Conservation (phyloP, 2,113 vertebrate genomes). For the Tiliqua scincoides region DNA sequence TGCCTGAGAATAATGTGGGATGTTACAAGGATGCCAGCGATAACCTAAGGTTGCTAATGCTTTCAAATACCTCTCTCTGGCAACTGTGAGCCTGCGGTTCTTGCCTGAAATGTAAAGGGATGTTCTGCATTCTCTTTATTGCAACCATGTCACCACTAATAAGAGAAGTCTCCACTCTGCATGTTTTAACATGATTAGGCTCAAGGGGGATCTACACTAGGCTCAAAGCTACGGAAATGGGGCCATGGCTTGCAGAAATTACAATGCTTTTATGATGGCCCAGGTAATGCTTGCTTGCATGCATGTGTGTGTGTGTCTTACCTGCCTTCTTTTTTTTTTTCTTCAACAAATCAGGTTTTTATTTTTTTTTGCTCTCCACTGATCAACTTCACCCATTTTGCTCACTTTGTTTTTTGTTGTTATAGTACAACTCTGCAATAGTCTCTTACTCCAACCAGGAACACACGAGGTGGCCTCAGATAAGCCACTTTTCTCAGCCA, state of each 20-base stretch:
- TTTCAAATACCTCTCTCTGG: slow-evolving; percentile 44
- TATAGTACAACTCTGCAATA: too few relatives aligned
- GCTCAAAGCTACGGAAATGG: background rate
- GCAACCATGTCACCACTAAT: background rate
- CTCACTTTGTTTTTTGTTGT: too few relatives aligned
- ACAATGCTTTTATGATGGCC: background rate
- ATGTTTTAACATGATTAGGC: background rate
- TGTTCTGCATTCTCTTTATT: slow-evolving; percentile 4
- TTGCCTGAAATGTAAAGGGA: slow-evolving; percentile 15
- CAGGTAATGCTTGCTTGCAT: fast-evolving
- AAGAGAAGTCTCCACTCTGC: background rate
- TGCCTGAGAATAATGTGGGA: slow-evolving; percentile 28
- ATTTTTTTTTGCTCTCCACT: too few relatives aligned
- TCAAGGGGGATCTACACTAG: background rate
- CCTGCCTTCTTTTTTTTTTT: too few relatives aligned
- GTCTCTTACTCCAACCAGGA: too few relatives aligned
- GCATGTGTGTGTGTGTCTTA: too few relatives aligned
- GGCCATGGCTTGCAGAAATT: background rate
- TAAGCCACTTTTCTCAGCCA: too few relatives aligned
- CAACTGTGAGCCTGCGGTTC: slow-evolving; percentile 15
- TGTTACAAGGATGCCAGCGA: slow-evolving; percentile 37
- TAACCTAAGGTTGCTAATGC: slow-evolving; percentile 46
- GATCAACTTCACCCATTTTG: too few relatives aligned
- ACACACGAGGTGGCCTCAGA: too few relatives aligned
- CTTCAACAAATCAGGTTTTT: too few relatives aligned